These are phyloP conservation scores for Cryptus viduatorius DNA, from an alignment of 2,888 invertebrate genomes.

Conservation along the genomic window DNA sequence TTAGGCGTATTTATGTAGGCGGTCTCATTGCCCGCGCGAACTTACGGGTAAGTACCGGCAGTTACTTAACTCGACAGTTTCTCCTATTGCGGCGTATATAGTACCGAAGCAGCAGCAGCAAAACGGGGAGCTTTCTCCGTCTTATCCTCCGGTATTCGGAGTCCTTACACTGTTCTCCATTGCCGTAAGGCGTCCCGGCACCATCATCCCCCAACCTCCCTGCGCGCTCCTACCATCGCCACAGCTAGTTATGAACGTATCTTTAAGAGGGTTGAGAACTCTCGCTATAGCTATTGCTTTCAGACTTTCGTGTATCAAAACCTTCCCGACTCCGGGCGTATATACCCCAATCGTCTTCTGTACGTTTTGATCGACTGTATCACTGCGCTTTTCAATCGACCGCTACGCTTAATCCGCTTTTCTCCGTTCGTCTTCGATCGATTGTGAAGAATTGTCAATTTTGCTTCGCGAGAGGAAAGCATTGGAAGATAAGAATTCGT, in stretches of 20 bases:
- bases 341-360: conserved; percentile 18
- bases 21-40: conserved; percentile 82
- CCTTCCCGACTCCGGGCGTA: neutral
- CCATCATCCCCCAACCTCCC: conserved; percentile 8
- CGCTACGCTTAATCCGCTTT: conserved; percentile 79
- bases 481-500: too few relatives aligned
- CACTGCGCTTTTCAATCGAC: conserved; percentile 80
- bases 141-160: conserved; percentile 52
- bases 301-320: conserved; percentile 8
- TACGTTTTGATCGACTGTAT: conserved; percentile 69
- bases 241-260: conserved; percentile 75
- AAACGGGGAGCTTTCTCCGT: conserved; percentile 33
- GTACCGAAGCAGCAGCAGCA: conserved; percentile 56
- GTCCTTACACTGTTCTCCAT: conserved; percentile 65
- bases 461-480: neutral
- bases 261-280: conserved; percentile 60
- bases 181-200: conserved; percentile 36
- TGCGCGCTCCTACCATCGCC: conserved; percentile 59
- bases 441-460: neutral
- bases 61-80: conserved; percentile 84
- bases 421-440: conserved; percentile 60
- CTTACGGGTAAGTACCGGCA: conserved; percentile 82
- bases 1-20: conserved; percentile 82
- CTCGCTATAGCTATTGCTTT: conserved; percentile 56
- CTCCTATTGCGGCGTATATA: conserved; percentile 77